Percentiles rank a stretch among this genome's conserved stretches.
Conservation (phyloP, 1,140 invertebrate genomes). For the Pteromalus puparum region DNA sequence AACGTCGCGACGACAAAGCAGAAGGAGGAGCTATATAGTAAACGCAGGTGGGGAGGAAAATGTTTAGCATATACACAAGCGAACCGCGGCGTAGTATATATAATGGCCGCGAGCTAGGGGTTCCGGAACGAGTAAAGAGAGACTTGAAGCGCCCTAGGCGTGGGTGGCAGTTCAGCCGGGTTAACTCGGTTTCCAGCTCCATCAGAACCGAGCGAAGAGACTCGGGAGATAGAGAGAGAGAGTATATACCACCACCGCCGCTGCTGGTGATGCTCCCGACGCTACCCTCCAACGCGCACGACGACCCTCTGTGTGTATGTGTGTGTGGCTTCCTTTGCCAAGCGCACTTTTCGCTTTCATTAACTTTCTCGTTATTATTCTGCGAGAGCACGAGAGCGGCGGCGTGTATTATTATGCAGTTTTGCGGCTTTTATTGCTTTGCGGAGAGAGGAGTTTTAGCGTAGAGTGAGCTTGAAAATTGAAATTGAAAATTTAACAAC, state of each 20-base stretch:
- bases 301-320: not conserved
- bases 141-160: slow-evolving; percentile 52
- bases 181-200: slow-evolving; percentile 67
- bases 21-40: not conserved
- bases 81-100: too few species aligned
- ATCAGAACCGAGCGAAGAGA: slow-evolving; percentile 57
- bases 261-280: not conserved
- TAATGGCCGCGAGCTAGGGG: slow-evolving; percentile 11
- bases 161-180: slow-evolving; percentile 53
- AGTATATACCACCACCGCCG: not conserved
- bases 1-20: not conserved
- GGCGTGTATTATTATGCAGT: not conserved
- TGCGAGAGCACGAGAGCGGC: not conserved
- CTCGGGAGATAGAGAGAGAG: not conserved
- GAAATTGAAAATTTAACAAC: too few species aligned
- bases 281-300: not conserved
- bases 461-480: too few species aligned
- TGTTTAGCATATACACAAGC: slow-evolving; percentile 5
- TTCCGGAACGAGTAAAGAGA: not conserved
- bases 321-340: not conserved
- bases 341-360: slow-evolving; percentile 7
- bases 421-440: not conserved
- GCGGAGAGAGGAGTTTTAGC: too few species aligned
- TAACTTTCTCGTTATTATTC: slow-evolving; percentile 17
- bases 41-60: not conserved